Evolutionary conservation across 2,797 vertebrate species (phyloP).

Genomic region (Sparidentex hasta): DNA sequence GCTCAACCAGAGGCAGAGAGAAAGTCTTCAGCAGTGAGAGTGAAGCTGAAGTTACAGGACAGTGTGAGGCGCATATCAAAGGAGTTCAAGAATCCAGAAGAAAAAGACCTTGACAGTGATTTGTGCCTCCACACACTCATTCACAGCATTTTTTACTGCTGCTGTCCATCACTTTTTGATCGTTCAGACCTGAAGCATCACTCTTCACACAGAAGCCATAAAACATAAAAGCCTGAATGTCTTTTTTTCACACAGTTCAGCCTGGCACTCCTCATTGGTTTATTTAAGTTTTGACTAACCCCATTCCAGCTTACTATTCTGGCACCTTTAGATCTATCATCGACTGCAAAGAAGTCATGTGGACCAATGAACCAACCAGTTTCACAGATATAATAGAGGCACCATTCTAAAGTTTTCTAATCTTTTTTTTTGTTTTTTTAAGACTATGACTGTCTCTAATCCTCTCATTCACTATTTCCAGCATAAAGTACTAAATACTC

Average conservation of each 20-base stretch:
- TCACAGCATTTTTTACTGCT: constrained; percentile 64
- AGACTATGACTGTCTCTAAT: background rate
- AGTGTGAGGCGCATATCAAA: constrained; percentile 54
- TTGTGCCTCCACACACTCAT: constrained; percentile 66
- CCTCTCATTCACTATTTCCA: background rate
- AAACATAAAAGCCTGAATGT: constrained; percentile 76
- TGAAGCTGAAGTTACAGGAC: constrained; percentile 33
- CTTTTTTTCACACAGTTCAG: constrained; percentile 40
- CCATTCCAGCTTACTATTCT: constrained; percentile 16
- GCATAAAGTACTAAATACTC: background rate
- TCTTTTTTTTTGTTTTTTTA: background rate
- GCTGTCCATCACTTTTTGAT: constrained; percentile 76
- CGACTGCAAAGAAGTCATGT: constrained; percentile 3
- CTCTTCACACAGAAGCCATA: constrained; percentile 71
- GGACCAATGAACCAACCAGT: constrained; percentile 12
- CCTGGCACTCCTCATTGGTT: constrained; percentile 66
- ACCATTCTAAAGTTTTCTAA: background rate
- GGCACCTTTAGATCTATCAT: constrained; percentile 19
- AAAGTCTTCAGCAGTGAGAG: constrained; percentile 32
- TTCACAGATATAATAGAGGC: background rate
- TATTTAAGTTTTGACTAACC: constrained; percentile 65
- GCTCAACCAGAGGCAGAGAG: constrained; percentile 10
- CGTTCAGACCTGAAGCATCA: constrained; percentile 62
- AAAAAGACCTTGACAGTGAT: constrained; percentile 64
- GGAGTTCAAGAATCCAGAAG: constrained; percentile 50